Percentiles rank a stretch among this genome's conserved stretches.
These are phyloP conservation scores for Rotaria sp. DNA, from an alignment of 2,888 invertebrate genomes.

Conservation along the genomic window DNA sequence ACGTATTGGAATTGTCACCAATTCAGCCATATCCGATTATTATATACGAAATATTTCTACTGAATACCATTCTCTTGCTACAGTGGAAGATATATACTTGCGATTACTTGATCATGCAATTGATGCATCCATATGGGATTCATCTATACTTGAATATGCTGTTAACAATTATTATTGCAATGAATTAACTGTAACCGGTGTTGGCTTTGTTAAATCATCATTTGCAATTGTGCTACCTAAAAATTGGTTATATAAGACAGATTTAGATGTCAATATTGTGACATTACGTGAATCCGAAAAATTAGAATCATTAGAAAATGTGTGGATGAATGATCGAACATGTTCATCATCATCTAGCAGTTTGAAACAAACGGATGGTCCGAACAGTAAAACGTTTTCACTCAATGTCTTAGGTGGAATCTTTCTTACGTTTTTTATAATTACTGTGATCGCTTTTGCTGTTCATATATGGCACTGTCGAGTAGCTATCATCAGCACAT, in stretches of 20 bases:
- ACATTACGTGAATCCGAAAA: not conserved
- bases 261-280: not conserved
- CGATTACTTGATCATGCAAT: not conserved
- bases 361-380: not conserved
- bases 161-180: not conserved
- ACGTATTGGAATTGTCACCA: not conserved
- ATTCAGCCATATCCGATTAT: not conserved
- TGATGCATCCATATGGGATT: slow-evolving; percentile 9
- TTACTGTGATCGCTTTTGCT: not conserved
- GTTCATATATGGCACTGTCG: not conserved
- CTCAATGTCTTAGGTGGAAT: not conserved
- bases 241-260: not conserved
- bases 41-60: not conserved
- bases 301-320: not conserved
- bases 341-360: not conserved
- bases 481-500: not conserved
- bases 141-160: not conserved
- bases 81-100: not conserved
- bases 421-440: not conserved
- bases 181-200: not conserved
- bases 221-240: not conserved
- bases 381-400: not conserved
- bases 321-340: not conserved
- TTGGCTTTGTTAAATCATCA: not conserved
- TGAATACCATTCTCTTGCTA: not conserved